Conservation (phyloP, 1,140 invertebrate genomes). For the Mamestra configurata region DNA sequence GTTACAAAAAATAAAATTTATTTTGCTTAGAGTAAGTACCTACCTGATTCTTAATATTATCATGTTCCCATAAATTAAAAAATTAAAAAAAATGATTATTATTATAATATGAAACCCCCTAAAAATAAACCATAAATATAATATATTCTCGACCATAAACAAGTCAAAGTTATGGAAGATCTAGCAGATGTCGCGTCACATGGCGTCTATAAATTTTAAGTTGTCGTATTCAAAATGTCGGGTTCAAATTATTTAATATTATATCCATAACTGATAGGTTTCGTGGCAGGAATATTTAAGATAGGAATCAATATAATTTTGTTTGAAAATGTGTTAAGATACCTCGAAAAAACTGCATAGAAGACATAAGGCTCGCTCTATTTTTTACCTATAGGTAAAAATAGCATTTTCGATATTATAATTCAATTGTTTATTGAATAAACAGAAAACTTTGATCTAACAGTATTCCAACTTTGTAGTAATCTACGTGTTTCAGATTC, state of each 20-base stretch:
- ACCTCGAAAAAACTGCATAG: neutral
- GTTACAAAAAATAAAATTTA: too few species aligned
- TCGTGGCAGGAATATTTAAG: slow-evolving; percentile 14
- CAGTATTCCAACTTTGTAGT: too few species aligned
- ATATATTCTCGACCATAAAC: slow-evolving; percentile 49
- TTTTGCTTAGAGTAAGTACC: too few species aligned
- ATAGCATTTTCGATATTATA: too few species aligned
- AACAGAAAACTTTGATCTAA: too few species aligned
- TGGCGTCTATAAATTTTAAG: slow-evolving; percentile 52
- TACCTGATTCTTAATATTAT: too few species aligned
- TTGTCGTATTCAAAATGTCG: slow-evolving; percentile 45
- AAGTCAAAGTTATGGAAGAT: slow-evolving; percentile 54
- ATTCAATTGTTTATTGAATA: too few species aligned
- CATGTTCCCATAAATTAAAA: too few species aligned
- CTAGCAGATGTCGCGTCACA: slow-evolving; percentile 59
- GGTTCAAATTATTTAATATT: slow-evolving; percentile 42
- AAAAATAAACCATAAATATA: slow-evolving; percentile 33
- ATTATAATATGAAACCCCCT: slow-evolving; percentile 11
- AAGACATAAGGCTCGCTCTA: too few species aligned
- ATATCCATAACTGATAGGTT: slow-evolving; percentile 29
- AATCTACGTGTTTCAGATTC: too few species aligned
- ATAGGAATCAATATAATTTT: neutral
- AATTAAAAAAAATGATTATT: slow-evolving; percentile 13
- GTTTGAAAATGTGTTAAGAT: neutral
- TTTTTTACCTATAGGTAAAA: too few species aligned